Conservation (phyloP, 2,797 vertebrate genomes). For the Pelochelys cantorii region DNA sequence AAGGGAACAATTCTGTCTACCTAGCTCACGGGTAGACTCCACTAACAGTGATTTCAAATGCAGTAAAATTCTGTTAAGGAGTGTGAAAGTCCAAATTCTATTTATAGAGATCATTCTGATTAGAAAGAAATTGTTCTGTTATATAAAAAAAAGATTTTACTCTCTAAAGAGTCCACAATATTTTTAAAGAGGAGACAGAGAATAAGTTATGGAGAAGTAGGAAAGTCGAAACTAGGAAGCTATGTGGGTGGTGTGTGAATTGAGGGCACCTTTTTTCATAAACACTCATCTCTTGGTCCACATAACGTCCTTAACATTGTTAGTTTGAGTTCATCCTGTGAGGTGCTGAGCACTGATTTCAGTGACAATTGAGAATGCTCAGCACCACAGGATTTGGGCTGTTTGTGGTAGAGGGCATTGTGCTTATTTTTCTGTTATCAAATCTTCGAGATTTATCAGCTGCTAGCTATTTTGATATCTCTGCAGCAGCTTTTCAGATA, state of each 20-base stretch:
- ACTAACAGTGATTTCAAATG: background rate
- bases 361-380: background rate
- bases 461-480: background rate
- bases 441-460: background rate
- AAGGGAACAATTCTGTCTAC: background rate
- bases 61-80: background rate
- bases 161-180: background rate
- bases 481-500: background rate
- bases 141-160: background rate
- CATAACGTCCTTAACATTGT: too few relatives aligned
- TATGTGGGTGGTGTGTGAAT: background rate
- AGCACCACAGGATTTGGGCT: background rate
- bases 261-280: background rate
- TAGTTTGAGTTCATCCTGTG: background rate
- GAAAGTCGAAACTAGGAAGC: background rate
- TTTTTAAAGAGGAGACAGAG: background rate
- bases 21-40: background rate
- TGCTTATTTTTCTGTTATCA: background rate
- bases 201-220: background rate
- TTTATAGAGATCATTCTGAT: background rate
- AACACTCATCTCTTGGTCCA: background rate
- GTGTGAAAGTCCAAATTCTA: background rate
- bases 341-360: background rate
- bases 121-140: background rate
- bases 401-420: background rate